Evolutionary conservation across 1,140 invertebrate species (phyloP).

Genomic region (Choristoneura fumiferana): DNA sequence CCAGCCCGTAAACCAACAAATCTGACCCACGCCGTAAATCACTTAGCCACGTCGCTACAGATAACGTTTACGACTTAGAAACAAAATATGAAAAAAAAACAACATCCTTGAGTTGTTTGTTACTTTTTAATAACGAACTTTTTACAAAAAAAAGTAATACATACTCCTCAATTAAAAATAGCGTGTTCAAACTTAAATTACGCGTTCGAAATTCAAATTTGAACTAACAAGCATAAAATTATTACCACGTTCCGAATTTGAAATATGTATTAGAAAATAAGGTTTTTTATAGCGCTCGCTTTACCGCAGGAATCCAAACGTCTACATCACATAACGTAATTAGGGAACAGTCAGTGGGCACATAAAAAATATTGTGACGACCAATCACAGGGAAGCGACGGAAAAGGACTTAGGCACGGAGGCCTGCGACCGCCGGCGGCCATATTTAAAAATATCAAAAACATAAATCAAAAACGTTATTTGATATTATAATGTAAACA

Average conservation of each 20-base stretch:
- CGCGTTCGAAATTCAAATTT: neutral
- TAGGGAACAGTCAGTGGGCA: conserved; percentile 47
- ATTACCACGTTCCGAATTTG: conserved; percentile 23
- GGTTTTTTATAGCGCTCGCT: conserved; percentile 38
- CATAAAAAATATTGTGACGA: conserved; percentile 43
- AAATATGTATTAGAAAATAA: conserved; percentile 38
- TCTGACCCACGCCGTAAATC: conserved; percentile 75
- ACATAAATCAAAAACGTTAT: conserved; percentile 72
- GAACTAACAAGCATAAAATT: conserved; percentile 6
- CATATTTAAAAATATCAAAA: conserved; percentile 70
- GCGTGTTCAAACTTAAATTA: conserved; percentile 7
- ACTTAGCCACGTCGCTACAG: conserved; percentile 72
- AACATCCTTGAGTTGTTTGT: conserved; percentile 32
- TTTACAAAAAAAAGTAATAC: neutral
- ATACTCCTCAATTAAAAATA: neutral
- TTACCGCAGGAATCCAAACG: conserved; percentile 34
- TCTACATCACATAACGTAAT: conserved; percentile 50
- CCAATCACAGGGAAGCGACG: conserved; percentile 52
- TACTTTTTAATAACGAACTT: conserved; percentile 28
- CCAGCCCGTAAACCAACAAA: conserved; percentile 72
- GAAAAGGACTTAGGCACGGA: conserved; percentile 33
- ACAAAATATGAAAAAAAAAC: conserved; percentile 68
- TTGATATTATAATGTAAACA: conserved; percentile 65
- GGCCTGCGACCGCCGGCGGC: conserved; percentile 55
- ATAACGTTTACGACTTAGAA: conserved; percentile 69